Evolutionary conservation across 2,113 vertebrate species (phyloP).

Genomic region (Agelaius phoeniceus): DNA sequence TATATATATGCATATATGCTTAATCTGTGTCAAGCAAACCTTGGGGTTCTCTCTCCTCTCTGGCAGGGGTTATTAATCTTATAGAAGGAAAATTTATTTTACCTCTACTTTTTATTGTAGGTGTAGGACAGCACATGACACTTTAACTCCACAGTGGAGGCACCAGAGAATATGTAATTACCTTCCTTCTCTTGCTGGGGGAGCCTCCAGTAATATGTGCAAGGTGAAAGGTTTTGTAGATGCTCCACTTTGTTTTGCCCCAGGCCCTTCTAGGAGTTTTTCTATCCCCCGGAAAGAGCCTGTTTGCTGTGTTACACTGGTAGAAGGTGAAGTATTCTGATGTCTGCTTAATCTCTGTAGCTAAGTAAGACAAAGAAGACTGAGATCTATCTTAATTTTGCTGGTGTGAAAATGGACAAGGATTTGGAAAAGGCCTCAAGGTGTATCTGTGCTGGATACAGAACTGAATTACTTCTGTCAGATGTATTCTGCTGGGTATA

Average conservation of each 20-base stretch:
- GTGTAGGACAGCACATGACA: background rate
- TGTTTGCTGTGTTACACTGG: background rate
- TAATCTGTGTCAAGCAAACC: background rate
- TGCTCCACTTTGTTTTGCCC: background rate
- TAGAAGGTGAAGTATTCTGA: background rate
- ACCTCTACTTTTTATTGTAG: background rate
- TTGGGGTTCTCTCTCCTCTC: background rate
- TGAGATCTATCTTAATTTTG: background rate
- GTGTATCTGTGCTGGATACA: background rate
- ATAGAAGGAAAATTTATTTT: background rate
- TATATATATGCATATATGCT: background rate
- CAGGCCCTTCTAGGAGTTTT: background rate
- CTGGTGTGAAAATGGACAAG: background rate
- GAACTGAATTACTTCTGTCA: background rate
- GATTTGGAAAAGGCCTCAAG: background rate
- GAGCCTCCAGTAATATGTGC: fast-evolving
- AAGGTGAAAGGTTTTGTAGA: background rate
- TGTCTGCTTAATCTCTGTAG: background rate
- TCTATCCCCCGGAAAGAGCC: background rate
- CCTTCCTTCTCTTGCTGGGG: background rate
- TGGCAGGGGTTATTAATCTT: background rate
- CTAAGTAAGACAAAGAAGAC: background rate
- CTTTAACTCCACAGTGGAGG: background rate
- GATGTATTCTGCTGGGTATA: background rate
- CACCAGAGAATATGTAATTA: background rate